Evolutionary conservation across 2,888 invertebrate genomes (phyloP), one percentile per base, ranked within the genome.

Genomic region (Cremastinae sp.): DNA sequence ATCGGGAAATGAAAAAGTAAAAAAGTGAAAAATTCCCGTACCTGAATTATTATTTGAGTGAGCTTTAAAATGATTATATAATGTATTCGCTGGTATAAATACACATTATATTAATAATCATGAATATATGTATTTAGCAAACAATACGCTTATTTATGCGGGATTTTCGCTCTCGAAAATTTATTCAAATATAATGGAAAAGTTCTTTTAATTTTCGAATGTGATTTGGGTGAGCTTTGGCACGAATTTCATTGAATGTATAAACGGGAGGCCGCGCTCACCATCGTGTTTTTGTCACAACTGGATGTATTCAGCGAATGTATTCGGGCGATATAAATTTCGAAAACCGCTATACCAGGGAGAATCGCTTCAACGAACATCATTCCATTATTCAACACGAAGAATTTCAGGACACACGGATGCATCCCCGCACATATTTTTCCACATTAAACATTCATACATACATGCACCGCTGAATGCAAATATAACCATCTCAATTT

Each of bases 311-410:
- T 22, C 10, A 51, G 22, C 51, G 20, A 51, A 51, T 51, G n/a
- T 22, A 51, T 10, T 51, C 22, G 51, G 4, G 51, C 22, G n/a
- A 51, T 51, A 51, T 51, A 51, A 51, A 51, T 51, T 51, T 51
- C 22, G 51, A 22, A 28, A 59, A 22, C 14, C 14, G 28, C 14
- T 14, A 9, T 14, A 12, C 12, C 12, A 41, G 12, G 20, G 12
- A 28, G 43, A 12, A 45, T 14, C 22, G 28, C 14, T 18, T 18
- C 45, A 28, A 28, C 28, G 22, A 28, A 45, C 8, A 28, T 5
- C 45, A 28, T 45, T 61, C 28, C 43, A 61, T 61, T 61, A 45
- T 61, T 45, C 59, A 61, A 59, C 16, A 20, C 43, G 14, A 34
- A 28, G 16, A n/a, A 41, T 41, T 9, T 41, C n/a, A 41, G 2